Percentiles rank a stretch among this genome's conserved stretches.
These are phyloP conservation scores for Orthonyx spaldingii DNA, from an alignment of 2,113 vertebrate genomes.

Conservation along the genomic window DNA sequence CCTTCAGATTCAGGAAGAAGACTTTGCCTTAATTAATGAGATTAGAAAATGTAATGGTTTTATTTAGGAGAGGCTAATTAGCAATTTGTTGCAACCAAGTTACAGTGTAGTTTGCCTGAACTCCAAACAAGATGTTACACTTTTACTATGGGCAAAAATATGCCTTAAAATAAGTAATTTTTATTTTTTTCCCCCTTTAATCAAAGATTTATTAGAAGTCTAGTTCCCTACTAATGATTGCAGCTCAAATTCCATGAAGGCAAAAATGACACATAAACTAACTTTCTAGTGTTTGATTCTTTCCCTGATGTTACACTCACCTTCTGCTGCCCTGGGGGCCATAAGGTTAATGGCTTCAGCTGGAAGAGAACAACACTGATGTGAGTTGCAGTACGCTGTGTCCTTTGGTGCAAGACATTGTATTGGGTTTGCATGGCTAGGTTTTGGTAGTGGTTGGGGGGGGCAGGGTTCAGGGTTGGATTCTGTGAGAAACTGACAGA, in stretches of 20 bases:
- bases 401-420: background rate
- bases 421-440: background rate
- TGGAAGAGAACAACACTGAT: background rate
- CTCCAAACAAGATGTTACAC: background rate
- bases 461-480: background rate
- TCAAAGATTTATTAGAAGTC: background rate
- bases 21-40: background rate
- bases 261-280: background rate
- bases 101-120: background rate
- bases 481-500: background rate
- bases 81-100: background rate
- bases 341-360: background rate
- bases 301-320: fast-evolving
- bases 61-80: background rate
- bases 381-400: background rate
- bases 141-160: background rate
- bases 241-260: background rate
- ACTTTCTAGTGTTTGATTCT: background rate
- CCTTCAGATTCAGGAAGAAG: background rate
- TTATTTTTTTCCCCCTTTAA: background rate
- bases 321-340: background rate
- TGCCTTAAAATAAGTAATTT: background rate
- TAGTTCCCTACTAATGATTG: background rate
- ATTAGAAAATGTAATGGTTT: background rate
- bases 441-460: background rate